Base-by-base conservation (phyloP, 2,113 vertebrate genomes). In the Coryphaenoides rupestris region DNA sequence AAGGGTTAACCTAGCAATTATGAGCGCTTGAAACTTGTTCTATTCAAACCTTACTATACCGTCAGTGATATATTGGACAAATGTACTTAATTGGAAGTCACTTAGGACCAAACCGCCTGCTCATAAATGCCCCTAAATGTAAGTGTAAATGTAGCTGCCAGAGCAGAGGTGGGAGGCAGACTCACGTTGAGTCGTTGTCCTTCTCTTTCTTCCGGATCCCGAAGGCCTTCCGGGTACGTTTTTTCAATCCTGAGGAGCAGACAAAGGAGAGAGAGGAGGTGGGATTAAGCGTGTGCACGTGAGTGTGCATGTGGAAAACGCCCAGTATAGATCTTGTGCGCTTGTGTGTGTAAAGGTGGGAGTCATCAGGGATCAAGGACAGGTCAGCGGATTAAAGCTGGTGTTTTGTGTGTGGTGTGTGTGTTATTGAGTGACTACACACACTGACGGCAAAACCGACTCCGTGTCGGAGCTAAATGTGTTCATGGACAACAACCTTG, bases 161-260 rank as follows among this genome's bases (percentile, higher is more conserved):
- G 7, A 6, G 24, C 24, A 54, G 13, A 49, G 33, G 17, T 1
- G 26, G 19, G 9, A 21, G 14, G 1, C 22, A 19, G 12, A 86
- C 96, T 88, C 83, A 98, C 97, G 95, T 92, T 47, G 97, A 99
- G 79, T 99, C 97, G 86, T 92, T 96, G 83, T 99, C 97, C 88
- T 97, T 99, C 71, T 99, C 97, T 98, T 98, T 99, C 94, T 93
- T 99, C 84, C 96, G 95, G 95, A 99, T 98, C 68, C 97, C 97
- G 80, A 99, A 98, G 77, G 97, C 97, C 89, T 99, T 99, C 87
- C 97, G 94, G 89, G 97, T 98, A 76, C 97, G 97, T 87, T 99
- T 99, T 93, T 98, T 99, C 95, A 99, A 21, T 95, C 97, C 97
- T 99, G 81, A n/a, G 47, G 55, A 68, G 47, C 33, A 40, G 2